phyloP scores from a whole-genome alignment of 2,888 invertebrate species.

The Dynastes grantii region DNA sequence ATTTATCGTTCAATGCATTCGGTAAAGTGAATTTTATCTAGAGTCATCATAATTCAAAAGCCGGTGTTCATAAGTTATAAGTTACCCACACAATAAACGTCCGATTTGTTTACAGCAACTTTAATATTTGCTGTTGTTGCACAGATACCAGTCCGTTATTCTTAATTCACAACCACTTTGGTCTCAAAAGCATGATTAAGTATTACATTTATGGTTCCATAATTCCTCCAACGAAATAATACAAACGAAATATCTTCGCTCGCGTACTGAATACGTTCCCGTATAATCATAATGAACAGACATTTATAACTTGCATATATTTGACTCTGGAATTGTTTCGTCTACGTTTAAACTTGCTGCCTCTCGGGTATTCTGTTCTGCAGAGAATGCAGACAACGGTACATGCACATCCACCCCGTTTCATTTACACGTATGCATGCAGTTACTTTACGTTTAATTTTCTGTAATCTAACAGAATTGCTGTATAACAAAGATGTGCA shows the following conservation, averaged over 20 bases:
- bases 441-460: slow-evolving; percentile 25
- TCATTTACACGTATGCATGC: slow-evolving; percentile 16
- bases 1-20: not conserved
- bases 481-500: not conserved
- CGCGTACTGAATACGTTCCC: slow-evolving; percentile 32
- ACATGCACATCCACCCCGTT: not conserved
- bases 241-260: slow-evolving; percentile 28
- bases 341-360: slow-evolving; percentile 26
- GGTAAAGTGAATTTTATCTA: slow-evolving; percentile 11
- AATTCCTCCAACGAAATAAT: slow-evolving; percentile 26
- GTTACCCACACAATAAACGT: slow-evolving; percentile 30
- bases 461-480: slow-evolving; percentile 17
- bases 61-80: slow-evolving; percentile 12
- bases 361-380: not conserved
- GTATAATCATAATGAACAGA: slow-evolving; percentile 30
- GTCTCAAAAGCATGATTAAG: slow-evolving; percentile 37
- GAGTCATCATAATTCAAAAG: not conserved
- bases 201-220: slow-evolving; percentile 39
- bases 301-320: slow-evolving; percentile 40
- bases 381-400: not conserved
- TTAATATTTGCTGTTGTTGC: slow-evolving; percentile 37
- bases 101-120: slow-evolving; percentile 20
- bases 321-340: slow-evolving; percentile 36
- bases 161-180: slow-evolving; percentile 41
- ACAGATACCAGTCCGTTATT: slow-evolving; percentile 28